Base-by-base conservation (phyloP, 2,888 invertebrate species). In the Tillus elongatus region DNA sequence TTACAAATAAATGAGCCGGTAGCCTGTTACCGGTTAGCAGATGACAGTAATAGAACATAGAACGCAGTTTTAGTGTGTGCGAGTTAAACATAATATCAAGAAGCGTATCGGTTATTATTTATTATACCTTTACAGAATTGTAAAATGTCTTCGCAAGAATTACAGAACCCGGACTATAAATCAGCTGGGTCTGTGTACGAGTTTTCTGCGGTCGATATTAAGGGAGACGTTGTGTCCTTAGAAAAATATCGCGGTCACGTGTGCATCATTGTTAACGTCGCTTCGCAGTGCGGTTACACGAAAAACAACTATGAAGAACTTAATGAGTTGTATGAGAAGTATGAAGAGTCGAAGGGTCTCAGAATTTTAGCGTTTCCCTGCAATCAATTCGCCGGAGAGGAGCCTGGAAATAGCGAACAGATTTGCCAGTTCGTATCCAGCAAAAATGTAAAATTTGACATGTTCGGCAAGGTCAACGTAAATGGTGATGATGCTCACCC, bases 101-200 rank as follows among this genome's bases (percentile, higher is more conserved):
- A n/a, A n/a, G n/a, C n/a, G n/a, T n/a, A n/a, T n/a, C n/a, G n/a
- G n/a, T n/a, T n/a, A n/a, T n/a, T n/a, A n/a, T n/a, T n/a, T n/a
- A n/a, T n/a, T n/a, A n/a, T n/a, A n/a, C n/a, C n/a, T n/a, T n/a
- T n/a, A n/a, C n/a, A n/a, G n/a, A n/a, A n/a, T n/a, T n/a, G n/a
- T n/a, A n/a, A n/a, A n/a, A n/a, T n/a, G n/a, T n/a, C n/a, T n/a
- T n/a, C n/a, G n/a, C n/a, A n/a, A n/a, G n/a, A n/a, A n/a, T n/a
- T n/a, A n/a, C n/a, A n/a, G n/a, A n/a, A n/a, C n/a, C n/a, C n/a
- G n/a, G n/a, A n/a, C n/a, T n/a, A n/a, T n/a, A n/a, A n/a, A n/a
- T n/a, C n/a, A n/a, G n/a, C n/a, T n/a, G n/a, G n/a, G n/a, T n/a
- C 83, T 29, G 78, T 90, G 36, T 82, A 89, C 58, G 83, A 86